Percentiles rank a stretch among this genome's conserved stretches.
Evolutionary conservation across 2,113 vertebrate species (phyloP).

Genomic region (Nicator chloris): DNA sequence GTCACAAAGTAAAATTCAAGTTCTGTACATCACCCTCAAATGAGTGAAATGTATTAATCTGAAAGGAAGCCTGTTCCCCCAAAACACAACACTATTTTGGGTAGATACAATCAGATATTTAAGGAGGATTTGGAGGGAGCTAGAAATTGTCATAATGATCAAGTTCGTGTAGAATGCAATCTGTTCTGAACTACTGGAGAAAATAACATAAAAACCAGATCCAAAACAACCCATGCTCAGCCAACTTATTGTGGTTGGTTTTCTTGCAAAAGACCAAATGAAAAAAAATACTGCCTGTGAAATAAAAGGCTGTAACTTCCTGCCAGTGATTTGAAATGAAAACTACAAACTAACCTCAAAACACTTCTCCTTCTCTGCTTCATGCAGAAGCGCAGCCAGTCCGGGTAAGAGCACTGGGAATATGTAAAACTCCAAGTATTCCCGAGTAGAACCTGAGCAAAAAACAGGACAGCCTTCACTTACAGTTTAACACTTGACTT

Average conservation of each 20-base stretch:
- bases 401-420: slow-evolving; percentile 86
- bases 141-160: not conserved
- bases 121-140: not conserved
- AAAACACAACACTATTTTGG: not conserved
- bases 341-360: slow-evolving; percentile 78
- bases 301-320: not conserved
- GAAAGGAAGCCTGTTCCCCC: not conserved
- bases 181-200: not conserved
- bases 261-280: not conserved
- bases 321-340: not conserved
- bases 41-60: not conserved
- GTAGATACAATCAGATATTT: not conserved
- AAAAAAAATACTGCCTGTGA: not conserved
- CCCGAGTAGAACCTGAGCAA: slow-evolving; percentile 74
- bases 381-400: slow-evolving; percentile 79
- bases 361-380: slow-evolving; percentile 78
- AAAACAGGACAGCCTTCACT: not conserved
- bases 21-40: not conserved
- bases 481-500: not conserved
- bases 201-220: not conserved
- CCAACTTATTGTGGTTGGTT: not conserved
- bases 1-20: not conserved
- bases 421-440: slow-evolving; percentile 77
- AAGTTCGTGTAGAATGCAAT: not conserved
- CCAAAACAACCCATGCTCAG: not conserved